Base-by-base conservation (phyloP, 2,888 invertebrate genomes). In the Leptura quadrifasciata region DNA sequence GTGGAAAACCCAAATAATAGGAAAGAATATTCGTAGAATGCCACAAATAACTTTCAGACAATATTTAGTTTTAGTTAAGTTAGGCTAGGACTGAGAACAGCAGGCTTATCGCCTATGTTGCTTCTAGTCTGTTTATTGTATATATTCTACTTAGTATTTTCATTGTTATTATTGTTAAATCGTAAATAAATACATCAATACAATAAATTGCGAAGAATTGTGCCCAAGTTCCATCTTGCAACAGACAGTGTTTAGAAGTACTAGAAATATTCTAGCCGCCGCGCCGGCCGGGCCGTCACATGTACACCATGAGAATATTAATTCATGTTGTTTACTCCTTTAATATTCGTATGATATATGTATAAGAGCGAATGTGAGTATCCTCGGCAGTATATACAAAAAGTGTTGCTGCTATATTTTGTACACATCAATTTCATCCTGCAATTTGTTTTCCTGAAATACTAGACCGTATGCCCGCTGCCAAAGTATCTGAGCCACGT, bases 401-500 rank as follows among this genome's bases (percentile, higher is more conserved):
- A 47, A 47, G n/a, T n/a, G n/a, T n/a, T 47, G 47, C 5, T 47
- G 47, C 47, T 47, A 47, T 47, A 47, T 47, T 47, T 47, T 47
- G n/a, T 17, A n/a, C 47, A 47, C 47, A 47, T 47, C 15, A 17
- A 47, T 47, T 47, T 47, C 47, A 47, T 47, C 47, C 15, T n/a
- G 47, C 17, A 47, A 47, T 47, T 47, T 47, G n/a, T 47, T 47
- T 47, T 47, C n/a, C n/a, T 47, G 47, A 47, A 47, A 47, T 47
- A 47, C 17, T 47, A 47, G 15, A 47, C 47, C 47, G n/a, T 47
- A 31, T 63, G 15, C 63, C 21, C 18, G 18, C 20, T 67, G 67
- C 47, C 67, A 67, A 47, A 47, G 65, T 74, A 76, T 76, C 70
- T 74, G 18, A 52, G 54, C 69, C 76, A 76, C 76, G 76, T 74